Conservation (phyloP, 2,888 invertebrate genomes). For the Heliconius ismenius region DNA sequence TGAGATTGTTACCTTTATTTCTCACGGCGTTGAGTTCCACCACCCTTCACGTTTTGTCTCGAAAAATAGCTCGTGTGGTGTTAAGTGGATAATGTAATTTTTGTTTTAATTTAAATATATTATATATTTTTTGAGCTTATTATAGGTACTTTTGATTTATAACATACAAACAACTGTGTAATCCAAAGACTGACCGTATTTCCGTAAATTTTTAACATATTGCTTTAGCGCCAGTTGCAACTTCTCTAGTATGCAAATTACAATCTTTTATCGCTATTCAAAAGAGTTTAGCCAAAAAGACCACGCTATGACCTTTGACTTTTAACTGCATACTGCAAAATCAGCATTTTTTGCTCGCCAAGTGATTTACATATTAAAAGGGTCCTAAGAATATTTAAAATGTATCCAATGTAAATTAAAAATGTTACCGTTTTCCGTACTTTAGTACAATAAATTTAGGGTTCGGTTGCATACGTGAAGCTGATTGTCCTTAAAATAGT, state of each 20-base stretch:
- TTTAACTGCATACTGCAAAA: slow-evolving; percentile 8
- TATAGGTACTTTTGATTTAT: too few relatives aligned
- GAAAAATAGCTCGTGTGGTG: too few relatives aligned
- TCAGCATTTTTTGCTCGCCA: neutral
- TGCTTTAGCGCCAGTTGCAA: neutral
- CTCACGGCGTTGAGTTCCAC: too few relatives aligned
- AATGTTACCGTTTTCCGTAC: neutral
- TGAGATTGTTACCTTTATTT: too few relatives aligned
- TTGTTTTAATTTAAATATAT: too few relatives aligned
- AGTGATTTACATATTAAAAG: slow-evolving; percentile 6
- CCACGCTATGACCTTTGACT: neutral
- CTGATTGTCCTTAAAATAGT: too few relatives aligned
- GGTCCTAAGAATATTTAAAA: neutral
- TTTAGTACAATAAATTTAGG: neutral
- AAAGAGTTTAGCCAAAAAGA: slow-evolving; percentile 12
- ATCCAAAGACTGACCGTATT: neutral
- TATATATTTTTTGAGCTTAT: too few relatives aligned
- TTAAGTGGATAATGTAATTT: too few relatives aligned
- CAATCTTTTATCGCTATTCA: slow-evolving; percentile 26
- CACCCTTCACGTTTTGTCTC: too few relatives aligned
- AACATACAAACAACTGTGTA: too few relatives aligned
- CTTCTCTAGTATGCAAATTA: slow-evolving; percentile 20
- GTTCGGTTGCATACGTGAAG: too few relatives aligned
- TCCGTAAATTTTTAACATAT: neutral
- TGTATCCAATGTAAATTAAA: neutral